Conservation (phyloP, 2,888 invertebrate species). For the Leptopilina syphax region DNA sequence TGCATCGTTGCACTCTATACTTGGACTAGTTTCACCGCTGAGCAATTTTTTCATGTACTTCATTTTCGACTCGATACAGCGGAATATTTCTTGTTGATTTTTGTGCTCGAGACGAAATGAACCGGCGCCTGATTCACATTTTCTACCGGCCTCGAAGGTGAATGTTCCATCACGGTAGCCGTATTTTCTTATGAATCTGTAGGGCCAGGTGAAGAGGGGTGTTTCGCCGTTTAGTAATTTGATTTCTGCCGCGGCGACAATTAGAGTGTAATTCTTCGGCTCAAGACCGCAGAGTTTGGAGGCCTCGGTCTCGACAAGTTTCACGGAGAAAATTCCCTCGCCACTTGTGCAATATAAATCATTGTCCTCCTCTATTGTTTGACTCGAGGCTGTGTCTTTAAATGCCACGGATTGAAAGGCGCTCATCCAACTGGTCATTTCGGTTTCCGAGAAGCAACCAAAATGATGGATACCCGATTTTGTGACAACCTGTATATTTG, state of each 20-base stretch:
- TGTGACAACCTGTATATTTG: constrained; percentile 81
- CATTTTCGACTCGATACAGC: constrained; percentile 90
- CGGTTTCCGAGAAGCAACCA: constrained; percentile 83
- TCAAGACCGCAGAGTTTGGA: constrained; percentile 87
- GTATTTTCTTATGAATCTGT: constrained; percentile 88
- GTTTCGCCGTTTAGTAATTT: constrained; percentile 84
- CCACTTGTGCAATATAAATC: constrained; percentile 92
- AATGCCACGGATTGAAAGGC: constrained; percentile 90
- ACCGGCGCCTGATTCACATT: constrained; percentile 91
- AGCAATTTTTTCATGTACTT: constrained; percentile 91
- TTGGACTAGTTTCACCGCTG: constrained; percentile 81
- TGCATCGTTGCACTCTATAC: constrained; percentile 84
- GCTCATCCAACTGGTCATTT: constrained; percentile 87
- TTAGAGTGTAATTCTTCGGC: constrained; percentile 84
- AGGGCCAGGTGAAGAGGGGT: constrained; percentile 88
- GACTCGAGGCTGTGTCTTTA: constrained; percentile 81
- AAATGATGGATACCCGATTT: constrained; percentile 82
- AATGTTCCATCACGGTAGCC: constrained; percentile 92
- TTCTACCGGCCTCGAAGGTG: constrained; percentile 92
- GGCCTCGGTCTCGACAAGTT: constrained; percentile 87
- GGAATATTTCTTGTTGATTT: constrained; percentile 89
- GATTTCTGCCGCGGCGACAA: constrained; percentile 86
- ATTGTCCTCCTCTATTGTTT: constrained; percentile 89
- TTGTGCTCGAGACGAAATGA: constrained; percentile 88
- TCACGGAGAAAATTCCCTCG: constrained; percentile 89